Evolutionary conservation across 2,888 invertebrate species (phyloP).

Genomic region (Tiphia femorata): DNA sequence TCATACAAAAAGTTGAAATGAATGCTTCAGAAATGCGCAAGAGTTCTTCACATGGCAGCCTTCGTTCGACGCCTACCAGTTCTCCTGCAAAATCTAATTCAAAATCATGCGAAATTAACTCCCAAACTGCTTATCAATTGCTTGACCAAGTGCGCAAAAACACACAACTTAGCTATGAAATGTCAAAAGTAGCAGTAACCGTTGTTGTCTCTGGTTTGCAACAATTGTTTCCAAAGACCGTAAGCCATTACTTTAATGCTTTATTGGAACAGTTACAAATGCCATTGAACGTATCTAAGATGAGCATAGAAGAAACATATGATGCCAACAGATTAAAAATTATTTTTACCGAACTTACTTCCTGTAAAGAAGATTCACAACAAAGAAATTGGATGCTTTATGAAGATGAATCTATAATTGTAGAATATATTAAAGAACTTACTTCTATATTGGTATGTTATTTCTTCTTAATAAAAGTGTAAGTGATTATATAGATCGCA

Average conservation of each 20-base stretch:
- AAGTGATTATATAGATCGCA: conserved; percentile 12
- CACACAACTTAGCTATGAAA: conserved; percentile 87
- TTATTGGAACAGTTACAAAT: conserved; percentile 73
- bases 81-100: conserved; percentile 59
- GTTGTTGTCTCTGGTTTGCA: conserved; percentile 78
- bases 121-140: conserved; percentile 78
- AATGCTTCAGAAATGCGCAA: conserved; percentile 43
- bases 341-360: conserved; percentile 86
- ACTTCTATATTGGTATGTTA: conserved; percentile 83
- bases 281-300: conserved; percentile 75
- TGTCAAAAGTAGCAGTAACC: conserved; percentile 86
- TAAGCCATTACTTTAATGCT: conserved; percentile 74
- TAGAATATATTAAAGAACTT: conserved; percentile 85
- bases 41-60: conserved; percentile 50
- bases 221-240: conserved; percentile 73
- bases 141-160: conserved; percentile 85
- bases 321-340: conserved; percentile 87
- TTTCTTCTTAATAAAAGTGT: too few species aligned
- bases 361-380: conserved; percentile 94
- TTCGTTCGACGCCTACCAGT: conserved; percentile 44
- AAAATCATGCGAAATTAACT: conserved; percentile 60
- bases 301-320: conserved; percentile 84
- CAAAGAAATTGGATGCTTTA: conserved; percentile 96
- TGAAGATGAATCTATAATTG: conserved; percentile 92
- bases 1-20: conserved; percentile 34